A percentile compares a stretch with the other conserved stretches of the same genome.
Evolutionary conservation across 2,797 vertebrate genomes (phyloP).

Genomic region (Tarsius wallacei): DNA sequence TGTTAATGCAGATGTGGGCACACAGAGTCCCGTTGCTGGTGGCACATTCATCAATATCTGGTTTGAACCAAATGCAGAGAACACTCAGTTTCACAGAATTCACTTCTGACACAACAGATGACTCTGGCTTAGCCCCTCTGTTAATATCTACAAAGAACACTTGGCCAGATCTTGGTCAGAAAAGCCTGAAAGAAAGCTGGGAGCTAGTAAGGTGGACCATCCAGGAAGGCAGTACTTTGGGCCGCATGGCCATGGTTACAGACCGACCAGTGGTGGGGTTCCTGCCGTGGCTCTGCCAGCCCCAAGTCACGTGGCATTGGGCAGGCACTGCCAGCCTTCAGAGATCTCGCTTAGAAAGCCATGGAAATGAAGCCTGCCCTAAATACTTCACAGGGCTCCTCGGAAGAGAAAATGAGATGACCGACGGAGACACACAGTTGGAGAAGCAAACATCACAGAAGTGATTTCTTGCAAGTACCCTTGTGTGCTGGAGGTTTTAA

Average conservation of each 20-base stretch:
- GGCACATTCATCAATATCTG: slow-evolving; percentile 97
- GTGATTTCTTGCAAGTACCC: neutral
- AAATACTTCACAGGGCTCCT: neutral
- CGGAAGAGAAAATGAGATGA: neutral
- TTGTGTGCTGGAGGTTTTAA: neutral
- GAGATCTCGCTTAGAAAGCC: neutral
- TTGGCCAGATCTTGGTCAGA: neutral
- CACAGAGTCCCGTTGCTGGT: slow-evolving; percentile 93
- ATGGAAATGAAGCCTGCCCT: fast-evolving
- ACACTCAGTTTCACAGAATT: neutral
- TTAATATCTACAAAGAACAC: neutral
- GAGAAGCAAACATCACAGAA: neutral
- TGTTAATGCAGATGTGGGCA: slow-evolving; percentile 96
- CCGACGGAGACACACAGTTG: neutral
- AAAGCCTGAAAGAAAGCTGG: neutral
- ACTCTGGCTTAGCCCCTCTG: neutral
- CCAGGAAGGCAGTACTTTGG: fast-evolving
- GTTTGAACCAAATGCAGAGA: slow-evolving; percentile 66
- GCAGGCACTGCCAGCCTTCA: fast-evolving
- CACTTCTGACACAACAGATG: neutral
- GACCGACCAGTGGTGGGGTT: neutral
- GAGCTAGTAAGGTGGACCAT: fast-evolving
- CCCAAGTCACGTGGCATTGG: fast-evolving
- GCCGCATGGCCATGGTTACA: neutral
- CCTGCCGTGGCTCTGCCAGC: neutral